phyloP scores from a whole-genome alignment of 2,888 invertebrate genomes.

The Galeruca laticollis region DNA sequence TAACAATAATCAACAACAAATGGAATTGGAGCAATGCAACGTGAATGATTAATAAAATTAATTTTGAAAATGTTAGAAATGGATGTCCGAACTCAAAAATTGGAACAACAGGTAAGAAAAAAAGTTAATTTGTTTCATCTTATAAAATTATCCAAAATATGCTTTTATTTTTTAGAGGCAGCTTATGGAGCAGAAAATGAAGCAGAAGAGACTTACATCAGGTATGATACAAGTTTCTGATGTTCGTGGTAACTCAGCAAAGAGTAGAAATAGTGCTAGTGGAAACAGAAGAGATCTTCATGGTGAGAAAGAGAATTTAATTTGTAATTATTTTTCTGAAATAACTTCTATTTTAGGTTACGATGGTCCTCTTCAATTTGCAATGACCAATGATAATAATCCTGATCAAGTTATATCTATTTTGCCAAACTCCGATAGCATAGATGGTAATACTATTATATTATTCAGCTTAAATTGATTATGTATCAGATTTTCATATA shows the following conservation, averaged over 20 bases:
- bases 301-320: slow-evolving; percentile 67
- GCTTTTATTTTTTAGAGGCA: slow-evolving; percentile 73
- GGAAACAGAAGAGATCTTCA: slow-evolving; percentile 77
- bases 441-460: slow-evolving; percentile 54
- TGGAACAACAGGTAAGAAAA: slow-evolving; percentile 85
- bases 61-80: slow-evolving; percentile 53
- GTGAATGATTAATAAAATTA: slow-evolving; percentile 39
- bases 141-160: slow-evolving; percentile 43
- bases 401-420: slow-evolving; percentile 79
- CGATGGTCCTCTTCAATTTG: slow-evolving; percentile 89
- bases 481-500: too few relatives aligned
- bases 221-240: slow-evolving; percentile 92
- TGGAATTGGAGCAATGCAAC: slow-evolving; percentile 40
- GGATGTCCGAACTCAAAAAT: slow-evolving; percentile 79
- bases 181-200: slow-evolving; percentile 89
- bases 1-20: slow-evolving; percentile 53
- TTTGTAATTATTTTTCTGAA: background rate
- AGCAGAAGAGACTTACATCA: slow-evolving; percentile 85
- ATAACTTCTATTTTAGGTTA: slow-evolving; percentile 71
- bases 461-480: background rate
- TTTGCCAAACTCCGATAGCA: slow-evolving; percentile 58
- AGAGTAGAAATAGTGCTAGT: slow-evolving; percentile 74
- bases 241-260: slow-evolving; percentile 76
- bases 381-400: slow-evolving; percentile 81
- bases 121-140: slow-evolving; percentile 39